Percentiles rank a stretch among this genome's conserved stretches.
These are phyloP conservation scores for Amblyopsis hoosieri DNA, from an alignment of 2,797 vertebrate species.

Conservation along the genomic window DNA sequence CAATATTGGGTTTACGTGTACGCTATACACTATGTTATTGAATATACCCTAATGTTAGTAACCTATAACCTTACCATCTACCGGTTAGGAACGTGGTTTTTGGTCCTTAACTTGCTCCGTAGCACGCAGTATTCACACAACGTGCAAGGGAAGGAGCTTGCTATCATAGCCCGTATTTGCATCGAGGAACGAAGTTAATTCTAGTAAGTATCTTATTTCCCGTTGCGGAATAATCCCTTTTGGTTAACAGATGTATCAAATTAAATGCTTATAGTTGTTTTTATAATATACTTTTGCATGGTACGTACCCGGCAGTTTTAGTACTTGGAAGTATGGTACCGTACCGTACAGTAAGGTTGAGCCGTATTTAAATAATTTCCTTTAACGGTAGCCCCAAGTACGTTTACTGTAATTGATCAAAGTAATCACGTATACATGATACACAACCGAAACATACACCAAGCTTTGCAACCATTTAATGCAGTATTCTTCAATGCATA, in stretches of 20 bases:
- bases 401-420: not conserved
- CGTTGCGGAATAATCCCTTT: no score
- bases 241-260: not conserved
- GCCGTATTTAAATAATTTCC: not conserved
- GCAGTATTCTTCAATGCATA: not conserved
- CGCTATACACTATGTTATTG: no score
- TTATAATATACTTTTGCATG: not conserved
- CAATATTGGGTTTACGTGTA: no score
- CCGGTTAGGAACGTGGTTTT: not conserved
- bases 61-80: no score
- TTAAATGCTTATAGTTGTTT: not conserved
- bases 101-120: conserved; percentile 26
- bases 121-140: conserved; percentile 30
- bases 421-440: not conserved
- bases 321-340: no score
- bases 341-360: not conserved
- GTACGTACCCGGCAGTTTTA: not conserved
- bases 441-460: not conserved
- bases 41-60: no score
- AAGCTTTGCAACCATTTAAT: no score
- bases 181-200: not conserved
- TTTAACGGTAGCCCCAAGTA: not conserved
- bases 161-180: not conserved
- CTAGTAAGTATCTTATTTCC: conserved; percentile 3
- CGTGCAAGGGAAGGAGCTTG: not conserved